phyloP scores from a whole-genome alignment of 2,888 invertebrate genomes.

The Hermaeophaga mercurialis region DNA sequence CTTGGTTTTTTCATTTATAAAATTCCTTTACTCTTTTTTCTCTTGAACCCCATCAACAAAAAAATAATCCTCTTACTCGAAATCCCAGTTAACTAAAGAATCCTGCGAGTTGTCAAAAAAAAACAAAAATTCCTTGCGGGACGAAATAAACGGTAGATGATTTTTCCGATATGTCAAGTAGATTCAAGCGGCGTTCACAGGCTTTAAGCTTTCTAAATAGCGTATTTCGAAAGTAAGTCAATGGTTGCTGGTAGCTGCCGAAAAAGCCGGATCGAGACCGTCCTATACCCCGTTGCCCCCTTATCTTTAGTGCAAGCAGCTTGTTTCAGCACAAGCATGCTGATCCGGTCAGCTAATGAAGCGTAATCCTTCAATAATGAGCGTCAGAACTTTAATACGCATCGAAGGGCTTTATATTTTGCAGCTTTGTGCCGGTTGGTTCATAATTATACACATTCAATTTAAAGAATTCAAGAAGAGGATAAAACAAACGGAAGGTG shows the following conservation, averaged over 20 bases:
- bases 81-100: background rate
- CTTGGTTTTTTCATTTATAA: background rate
- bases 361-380: slow-evolving; percentile 56
- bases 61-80: too few species aligned
- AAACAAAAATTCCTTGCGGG: background rate
- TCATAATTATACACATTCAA: too few species aligned
- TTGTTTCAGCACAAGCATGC: slow-evolving; percentile 39
- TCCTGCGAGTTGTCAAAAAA: background rate
- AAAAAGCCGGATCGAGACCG: slow-evolving; percentile 6
- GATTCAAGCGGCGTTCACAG: slow-evolving; percentile 7
- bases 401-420: slow-evolving; percentile 44
- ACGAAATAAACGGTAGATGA: background rate
- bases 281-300: slow-evolving; percentile 5
- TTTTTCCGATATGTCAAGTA: slow-evolving; percentile 20
- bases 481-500: too few species aligned
- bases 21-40: background rate
- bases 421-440: slow-evolving; percentile 13
- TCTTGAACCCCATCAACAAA: too few species aligned
- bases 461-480: too few species aligned
- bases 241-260: slow-evolving; percentile 8
- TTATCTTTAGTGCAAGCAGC: slow-evolving; percentile 29
- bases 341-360: slow-evolving; percentile 56
- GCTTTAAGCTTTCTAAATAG: slow-evolving; percentile 16
- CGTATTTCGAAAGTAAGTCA: slow-evolving; percentile 17
- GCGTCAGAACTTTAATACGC: slow-evolving; percentile 43